phyloP scores from a whole-genome alignment of 2,888 invertebrate species.

The Elegia similella region DNA sequence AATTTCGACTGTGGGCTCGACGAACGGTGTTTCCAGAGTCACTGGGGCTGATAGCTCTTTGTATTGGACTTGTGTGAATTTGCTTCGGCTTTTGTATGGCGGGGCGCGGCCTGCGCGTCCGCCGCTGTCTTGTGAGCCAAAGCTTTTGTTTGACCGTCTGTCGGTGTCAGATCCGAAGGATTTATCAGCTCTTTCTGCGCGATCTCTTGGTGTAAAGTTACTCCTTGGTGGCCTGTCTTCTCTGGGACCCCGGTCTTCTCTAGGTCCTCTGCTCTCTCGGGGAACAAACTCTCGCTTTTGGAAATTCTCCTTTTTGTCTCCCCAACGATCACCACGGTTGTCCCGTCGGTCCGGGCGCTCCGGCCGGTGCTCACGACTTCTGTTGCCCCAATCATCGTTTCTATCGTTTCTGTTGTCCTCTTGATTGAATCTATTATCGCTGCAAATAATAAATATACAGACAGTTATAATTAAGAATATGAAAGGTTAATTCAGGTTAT shows the following conservation, averaged over 20 bases:
- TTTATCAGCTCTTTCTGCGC: conserved; percentile 51
- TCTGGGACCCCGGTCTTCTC: conserved; percentile 36
- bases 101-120: conserved; percentile 49
- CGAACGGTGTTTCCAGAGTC: conserved; percentile 71
- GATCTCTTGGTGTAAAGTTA: conserved; percentile 63
- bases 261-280: conserved; percentile 31
- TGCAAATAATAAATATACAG: conserved; percentile 29
- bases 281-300: conserved; percentile 38
- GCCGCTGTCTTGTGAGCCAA: conserved; percentile 50
- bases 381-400: conserved; percentile 31
- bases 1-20: conserved; percentile 65
- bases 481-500: not conserved
- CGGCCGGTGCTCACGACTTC: conserved; percentile 33
- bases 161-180: conserved; percentile 54
- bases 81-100: conserved; percentile 53
- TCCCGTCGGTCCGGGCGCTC: conserved; percentile 44
- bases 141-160: conserved; percentile 54
- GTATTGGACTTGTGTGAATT: conserved; percentile 58
- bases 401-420: conserved; percentile 27
- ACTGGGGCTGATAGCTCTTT: conserved; percentile 70
- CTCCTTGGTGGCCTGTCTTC: conserved; percentile 41
- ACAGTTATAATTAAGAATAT: not conserved
- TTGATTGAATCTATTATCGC: conserved; percentile 48
- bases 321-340: conserved; percentile 37
- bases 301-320: conserved; percentile 40